These are phyloP conservation scores for Dufourea novaeangliae DNA, from an alignment of 1,140 invertebrate species.

Conservation along the genomic window DNA sequence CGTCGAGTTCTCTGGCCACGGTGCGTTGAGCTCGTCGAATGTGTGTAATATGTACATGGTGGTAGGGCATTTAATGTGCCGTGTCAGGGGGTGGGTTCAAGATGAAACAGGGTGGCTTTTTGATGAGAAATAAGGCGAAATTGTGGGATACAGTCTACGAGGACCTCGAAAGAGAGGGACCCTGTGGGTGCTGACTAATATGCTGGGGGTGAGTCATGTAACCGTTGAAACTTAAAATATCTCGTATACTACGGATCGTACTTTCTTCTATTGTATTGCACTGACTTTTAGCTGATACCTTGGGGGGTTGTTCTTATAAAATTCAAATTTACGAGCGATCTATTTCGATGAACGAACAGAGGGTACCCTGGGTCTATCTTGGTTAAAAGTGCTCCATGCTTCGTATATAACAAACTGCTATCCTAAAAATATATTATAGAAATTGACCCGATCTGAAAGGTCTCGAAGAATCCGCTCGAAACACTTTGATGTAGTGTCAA, in stretches of 20 bases:
- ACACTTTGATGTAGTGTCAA: neutral
- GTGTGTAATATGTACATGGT: neutral
- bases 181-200: neutral
- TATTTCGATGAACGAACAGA: neutral
- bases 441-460: neutral
- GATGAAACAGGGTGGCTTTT: no score
- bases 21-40: neutral
- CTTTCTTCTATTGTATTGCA: no score
- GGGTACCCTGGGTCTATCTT: neutral
- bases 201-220: neutral
- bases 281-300: no score
- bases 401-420: neutral
- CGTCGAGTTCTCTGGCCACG: neutral
- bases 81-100: neutral
- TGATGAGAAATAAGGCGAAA: neutral
- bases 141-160: neutral
- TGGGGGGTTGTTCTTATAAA: no score
- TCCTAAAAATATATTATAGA: neutral
- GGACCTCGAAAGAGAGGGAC: neutral
- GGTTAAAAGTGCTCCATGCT: neutral
- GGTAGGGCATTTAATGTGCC: slow-evolving; percentile 16
- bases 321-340: no score
- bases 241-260: no score
- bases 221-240: neutral
- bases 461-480: neutral